phyloP scores from a whole-genome alignment of 1,140 invertebrate genomes.

The Procambarus virginalis region DNA sequence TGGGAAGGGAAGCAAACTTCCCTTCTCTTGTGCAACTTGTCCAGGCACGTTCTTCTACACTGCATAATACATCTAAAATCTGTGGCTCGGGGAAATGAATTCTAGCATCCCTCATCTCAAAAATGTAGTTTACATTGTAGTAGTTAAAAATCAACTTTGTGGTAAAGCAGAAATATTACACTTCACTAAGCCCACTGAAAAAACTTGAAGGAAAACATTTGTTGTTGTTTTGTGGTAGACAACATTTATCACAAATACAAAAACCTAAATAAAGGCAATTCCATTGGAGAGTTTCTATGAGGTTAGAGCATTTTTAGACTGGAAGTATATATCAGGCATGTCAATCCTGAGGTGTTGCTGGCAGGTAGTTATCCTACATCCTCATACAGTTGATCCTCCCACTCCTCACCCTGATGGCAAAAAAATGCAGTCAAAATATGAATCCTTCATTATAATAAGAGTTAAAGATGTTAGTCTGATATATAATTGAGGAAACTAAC shows the following conservation, averaged over 20 bases:
- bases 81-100: conserved; percentile 41
- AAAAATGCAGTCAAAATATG: neutral
- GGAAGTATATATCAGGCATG: conserved; percentile 52
- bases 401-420: conserved; percentile 30
- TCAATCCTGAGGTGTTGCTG: conserved; percentile 46
- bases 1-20: neutral
- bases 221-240: conserved; percentile 13
- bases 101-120: conserved; percentile 10
- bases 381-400: conserved; percentile 51
- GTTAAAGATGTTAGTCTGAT: too few species aligned
- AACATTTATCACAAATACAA: conserved; percentile 34
- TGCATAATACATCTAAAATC: conserved; percentile 44
- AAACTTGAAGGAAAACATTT: neutral
- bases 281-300: conserved; percentile 42
- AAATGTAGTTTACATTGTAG: neutral
- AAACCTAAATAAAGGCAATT: conserved; percentile 33
- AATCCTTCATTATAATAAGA: neutral
- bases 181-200: conserved; percentile 45
- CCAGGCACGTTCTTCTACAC: conserved; percentile 38
- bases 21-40: conserved; percentile 36
- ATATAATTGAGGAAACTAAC: too few species aligned
- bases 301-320: conserved; percentile 52
- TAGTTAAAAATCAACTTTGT: conserved; percentile 12
- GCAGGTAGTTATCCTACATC: conserved; percentile 25
- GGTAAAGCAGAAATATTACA: neutral